Base-by-base conservation (phyloP, 2,113 vertebrate genomes). In the Plecturocebus donacophilus region DNA sequence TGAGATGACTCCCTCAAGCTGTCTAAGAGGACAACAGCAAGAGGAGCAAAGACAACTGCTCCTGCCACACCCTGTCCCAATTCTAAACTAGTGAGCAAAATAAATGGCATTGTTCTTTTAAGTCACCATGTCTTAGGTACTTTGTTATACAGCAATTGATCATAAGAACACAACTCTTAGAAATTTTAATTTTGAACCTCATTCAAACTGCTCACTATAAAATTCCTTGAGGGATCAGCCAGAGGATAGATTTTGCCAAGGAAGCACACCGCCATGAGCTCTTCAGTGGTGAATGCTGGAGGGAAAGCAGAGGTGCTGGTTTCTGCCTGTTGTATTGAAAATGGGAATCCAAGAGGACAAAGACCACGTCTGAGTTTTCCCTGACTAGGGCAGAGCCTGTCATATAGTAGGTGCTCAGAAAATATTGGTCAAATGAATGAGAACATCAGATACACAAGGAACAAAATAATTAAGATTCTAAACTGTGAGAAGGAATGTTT, bases 401-500 rank as follows among this genome's bases (percentile, higher is more conserved):
- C 73, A 75, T 25, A 16, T 1, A 66, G 12, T 0, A 73, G 54
- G 47, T 21, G 40, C 64, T 75, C 35, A 27, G 47, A 35, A 47
- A 86, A 58, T 21, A 16, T 2, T 0, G 0, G 8, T 1, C 1
- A 32, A 71, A 64, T 12, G 19, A 61, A 83, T 20, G 27, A 90
- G 66, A 73, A 71, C 68, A 38, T 20, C 27, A 42, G 14, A 8
- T 3, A 52, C 40, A 70, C 49, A 81, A 47, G 42, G 77, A 40
- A 4, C 52, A 64, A 35, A 45, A 30, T 75, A 13, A 49, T 20
- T 16, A 70, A 76, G 47, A 93, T 13, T 32, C 68, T 12, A 27
- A 30, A 52, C 5, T 2, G 1, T n/a, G 49, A 5, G n/a, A 21
- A 7, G 1, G 10, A 23, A 7, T 2, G 8, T 68, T 52, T 80